These are phyloP conservation scores for Lasioglossum morio DNA, from an alignment of 2,888 invertebrate genomes.

Conservation along the genomic window DNA sequence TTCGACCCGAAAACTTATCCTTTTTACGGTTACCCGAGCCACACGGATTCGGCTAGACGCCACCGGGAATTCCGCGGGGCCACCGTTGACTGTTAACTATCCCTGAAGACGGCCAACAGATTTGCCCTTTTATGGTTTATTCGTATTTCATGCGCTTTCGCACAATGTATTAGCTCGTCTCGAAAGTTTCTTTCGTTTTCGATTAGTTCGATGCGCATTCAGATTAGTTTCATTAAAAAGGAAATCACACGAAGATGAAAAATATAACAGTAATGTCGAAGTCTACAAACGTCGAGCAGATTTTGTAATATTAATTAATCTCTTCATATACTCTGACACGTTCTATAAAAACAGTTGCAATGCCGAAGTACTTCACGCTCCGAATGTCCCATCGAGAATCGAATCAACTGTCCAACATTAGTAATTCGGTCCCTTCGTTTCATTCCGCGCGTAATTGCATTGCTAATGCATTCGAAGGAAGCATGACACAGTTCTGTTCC, in stretches of 20 bases:
- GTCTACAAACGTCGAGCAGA: not conserved
- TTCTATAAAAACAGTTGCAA: not conserved
- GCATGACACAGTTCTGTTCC: not conserved
- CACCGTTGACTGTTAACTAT: not conserved
- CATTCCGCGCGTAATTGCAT: constrained; percentile 3
- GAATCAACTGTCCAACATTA: not conserved
- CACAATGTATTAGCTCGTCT: too few relatives aligned
- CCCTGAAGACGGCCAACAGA: not conserved
- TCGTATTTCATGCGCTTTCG: too few relatives aligned
- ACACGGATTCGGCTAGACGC: not conserved
- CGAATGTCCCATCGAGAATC: not conserved
- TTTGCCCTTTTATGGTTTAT: not conserved
- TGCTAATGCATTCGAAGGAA: not conserved
- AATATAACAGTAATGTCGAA: not conserved
- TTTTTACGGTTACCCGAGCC: not conserved
- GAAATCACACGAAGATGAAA: too few relatives aligned
- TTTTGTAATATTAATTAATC: not conserved
- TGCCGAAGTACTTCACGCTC: not conserved
- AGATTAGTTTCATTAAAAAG: too few relatives aligned
- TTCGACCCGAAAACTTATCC: constrained; percentile 36
- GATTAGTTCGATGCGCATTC: too few relatives aligned
- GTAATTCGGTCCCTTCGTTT: not conserved
- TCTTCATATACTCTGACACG: not conserved
- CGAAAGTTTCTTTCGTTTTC: too few relatives aligned
- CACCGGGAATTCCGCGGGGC: not conserved